Conservation (phyloP, 2,888 invertebrate genomes). For the Apotomis betuletana region DNA sequence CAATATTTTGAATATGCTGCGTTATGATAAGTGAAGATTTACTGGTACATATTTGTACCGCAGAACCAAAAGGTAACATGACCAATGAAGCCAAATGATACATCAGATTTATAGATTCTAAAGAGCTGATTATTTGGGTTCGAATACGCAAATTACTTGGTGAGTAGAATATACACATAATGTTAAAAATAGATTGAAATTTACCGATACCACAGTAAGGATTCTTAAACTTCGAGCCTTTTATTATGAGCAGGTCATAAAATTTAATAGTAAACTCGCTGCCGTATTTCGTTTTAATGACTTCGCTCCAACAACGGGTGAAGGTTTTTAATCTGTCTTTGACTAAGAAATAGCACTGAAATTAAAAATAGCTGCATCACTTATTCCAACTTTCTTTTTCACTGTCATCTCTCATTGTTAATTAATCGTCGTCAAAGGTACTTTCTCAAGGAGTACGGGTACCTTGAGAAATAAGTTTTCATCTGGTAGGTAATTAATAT, state of each 20-base stretch:
- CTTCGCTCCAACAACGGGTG: constrained; percentile 2
- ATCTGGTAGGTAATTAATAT: background rate
- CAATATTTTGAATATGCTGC: constrained; percentile 71
- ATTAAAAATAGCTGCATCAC: background rate
- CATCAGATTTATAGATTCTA: background rate
- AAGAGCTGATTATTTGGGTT: background rate
- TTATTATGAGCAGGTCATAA: constrained; percentile 23
- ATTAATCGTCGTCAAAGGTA: too few relatives aligned
- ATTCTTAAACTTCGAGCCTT: constrained; percentile 4
- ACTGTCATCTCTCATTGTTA: too few relatives aligned
- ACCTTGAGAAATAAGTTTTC: too few relatives aligned
- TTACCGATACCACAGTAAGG: constrained; percentile 14
- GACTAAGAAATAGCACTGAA: constrained; percentile 7
- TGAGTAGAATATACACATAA: constrained; percentile 17
- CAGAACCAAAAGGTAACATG: constrained; percentile 1
- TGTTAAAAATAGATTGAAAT: constrained; percentile 25
- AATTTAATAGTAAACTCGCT: constrained; percentile 15
- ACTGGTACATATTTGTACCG: constrained; percentile 27
- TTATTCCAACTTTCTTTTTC: background rate
- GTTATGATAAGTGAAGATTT: constrained; percentile 56
- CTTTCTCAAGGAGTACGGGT: too few relatives aligned
- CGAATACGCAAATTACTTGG: constrained; percentile 17
- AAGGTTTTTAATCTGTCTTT: constrained; percentile 21
- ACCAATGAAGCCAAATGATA: background rate
- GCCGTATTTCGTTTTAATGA: constrained; percentile 19